Base-by-base conservation (phyloP, 2,888 invertebrate genomes). In the Leptinotarsa rubiginosa region DNA sequence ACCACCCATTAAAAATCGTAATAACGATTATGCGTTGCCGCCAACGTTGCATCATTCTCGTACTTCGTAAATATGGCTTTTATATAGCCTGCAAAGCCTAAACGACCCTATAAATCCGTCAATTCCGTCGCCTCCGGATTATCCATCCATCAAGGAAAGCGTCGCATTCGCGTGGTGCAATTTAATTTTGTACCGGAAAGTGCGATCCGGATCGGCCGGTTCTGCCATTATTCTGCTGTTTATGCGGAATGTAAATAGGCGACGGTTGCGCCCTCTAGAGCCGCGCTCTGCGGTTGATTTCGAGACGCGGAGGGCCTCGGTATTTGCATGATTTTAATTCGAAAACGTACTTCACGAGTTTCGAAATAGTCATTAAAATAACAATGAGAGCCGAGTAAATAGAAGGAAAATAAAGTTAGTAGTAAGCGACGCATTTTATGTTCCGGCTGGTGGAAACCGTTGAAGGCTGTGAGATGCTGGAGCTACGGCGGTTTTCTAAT, bases 81-180 rank as follows among this genome's bases (percentile, higher is more conserved):
- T 3, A 16, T 62, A 62, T 41, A 31, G 31, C 31, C n/a, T 16
- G 62, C 12, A 41, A n/a, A n/a, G 25, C 62, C 31, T n/a, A 62
- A 62, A 62, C 41, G 31, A 62, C 41, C 62, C 62, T 18, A 62
- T 62, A 62, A 62, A 62, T 62, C 62, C 31, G n/a, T 62, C 62
- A 62, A 31, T 31, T 41, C n/a, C 16, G 62, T 62, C 62, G 25
- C 62, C 41, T 62, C 7, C 41, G 16, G 62, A 62, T 31, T 62
- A 31, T 16, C 20, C 31, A 41, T 62, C 56, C 69, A 68, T 52
- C 68, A 54, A 54, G n/a, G n/a, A 54, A 52, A 54, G 22, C 56
- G 52, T 47, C 41, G 69, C 47, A 41, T 56, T 69, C 59, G 69
- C 69, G 15, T n/a, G 31, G 41, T 69, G 69, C 69, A 56, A 69